Evolutionary conservation across 2,888 invertebrate genomes (phyloP), one percentile per base, ranked within the genome.

Genomic region (Diabrotica balteata): DNA sequence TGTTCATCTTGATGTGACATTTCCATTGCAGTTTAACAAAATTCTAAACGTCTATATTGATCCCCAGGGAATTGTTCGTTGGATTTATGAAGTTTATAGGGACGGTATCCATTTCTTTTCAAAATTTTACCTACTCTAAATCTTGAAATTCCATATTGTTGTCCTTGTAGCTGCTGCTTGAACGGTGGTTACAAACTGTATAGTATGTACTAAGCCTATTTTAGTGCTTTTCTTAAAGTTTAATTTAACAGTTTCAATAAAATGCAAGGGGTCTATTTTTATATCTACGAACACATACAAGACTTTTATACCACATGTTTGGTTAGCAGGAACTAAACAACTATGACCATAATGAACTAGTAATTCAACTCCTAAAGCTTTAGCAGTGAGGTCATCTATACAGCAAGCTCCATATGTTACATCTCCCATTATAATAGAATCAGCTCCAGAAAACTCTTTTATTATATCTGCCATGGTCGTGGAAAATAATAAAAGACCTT

Each of bases 371-470:
- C 93, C 94, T 46, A 99, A 86, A 0, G 96, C 94, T 77, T 90
- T 88, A 0, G 98, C 98, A 0, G 97, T 96, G 81, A 91, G 94
- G 86, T 99, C 99, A 82, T 99, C 99, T 9, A 99, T 92, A 83
- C 99, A 99, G 82, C 99, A 99, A 0, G 99, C 99, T 49, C 99
- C 99, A 81, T 99, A 99, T 0, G 99, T 98, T 11, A 99, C 98
- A 85, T 99, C 99, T 7, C 97, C 98, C 96, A 99, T 96, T 71
- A 99, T 97, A 58, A 98, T 89, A 0, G 94, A 93, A 77, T 98
- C 97, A 3, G 95, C 95, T 47, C 89, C 90, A 2, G 96, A 95
- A 80, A 96, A 96, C 63, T 89, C 88, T 83, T 95, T 93, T 42
- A 80, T 91, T 72, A 99, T 96, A 82, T 98, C 97, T 72, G 95